phyloP scores from a whole-genome alignment of 2,113 vertebrate genomes.

The Tragulus kanchil region DNA sequence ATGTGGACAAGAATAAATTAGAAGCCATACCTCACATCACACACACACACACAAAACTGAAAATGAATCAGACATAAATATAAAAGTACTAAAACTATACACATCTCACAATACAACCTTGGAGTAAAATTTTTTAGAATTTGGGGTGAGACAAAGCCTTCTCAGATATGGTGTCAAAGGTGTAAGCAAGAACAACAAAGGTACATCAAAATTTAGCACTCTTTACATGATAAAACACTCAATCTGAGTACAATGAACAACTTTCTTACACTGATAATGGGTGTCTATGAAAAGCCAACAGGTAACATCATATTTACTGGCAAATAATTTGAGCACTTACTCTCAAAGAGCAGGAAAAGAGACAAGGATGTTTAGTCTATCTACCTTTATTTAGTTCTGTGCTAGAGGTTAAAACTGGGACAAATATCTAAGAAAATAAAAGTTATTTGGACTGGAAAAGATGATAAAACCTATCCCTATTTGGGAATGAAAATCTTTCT shows the following conservation, averaged over 20 bases:
- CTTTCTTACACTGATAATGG: not conserved
- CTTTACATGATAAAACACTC: not conserved
- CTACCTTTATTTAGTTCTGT: not conserved
- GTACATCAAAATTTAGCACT: not conserved
- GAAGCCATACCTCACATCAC: not conserved
- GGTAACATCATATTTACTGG: not conserved
- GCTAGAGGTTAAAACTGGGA: not conserved
- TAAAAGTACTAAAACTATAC: not conserved
- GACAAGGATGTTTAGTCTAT: not conserved
- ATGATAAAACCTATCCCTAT: not conserved
- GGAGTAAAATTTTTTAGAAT: not conserved
- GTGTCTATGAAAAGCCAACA: not conserved
- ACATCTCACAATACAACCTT: not conserved
- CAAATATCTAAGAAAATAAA: not conserved
- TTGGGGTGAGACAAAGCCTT: not conserved
- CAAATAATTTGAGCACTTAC: not conserved
- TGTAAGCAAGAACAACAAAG: not conserved
- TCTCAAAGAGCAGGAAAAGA: not conserved
- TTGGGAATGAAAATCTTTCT: not conserved
- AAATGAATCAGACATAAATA: not conserved
- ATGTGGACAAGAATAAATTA: not conserved
- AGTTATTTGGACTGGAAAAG: not conserved
- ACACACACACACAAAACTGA: not conserved
- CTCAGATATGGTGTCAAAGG: not conserved
- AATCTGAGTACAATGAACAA: not conserved